Conservation (phyloP, 2,888 invertebrate genomes). For the Lycaena phlaeas region DNA sequence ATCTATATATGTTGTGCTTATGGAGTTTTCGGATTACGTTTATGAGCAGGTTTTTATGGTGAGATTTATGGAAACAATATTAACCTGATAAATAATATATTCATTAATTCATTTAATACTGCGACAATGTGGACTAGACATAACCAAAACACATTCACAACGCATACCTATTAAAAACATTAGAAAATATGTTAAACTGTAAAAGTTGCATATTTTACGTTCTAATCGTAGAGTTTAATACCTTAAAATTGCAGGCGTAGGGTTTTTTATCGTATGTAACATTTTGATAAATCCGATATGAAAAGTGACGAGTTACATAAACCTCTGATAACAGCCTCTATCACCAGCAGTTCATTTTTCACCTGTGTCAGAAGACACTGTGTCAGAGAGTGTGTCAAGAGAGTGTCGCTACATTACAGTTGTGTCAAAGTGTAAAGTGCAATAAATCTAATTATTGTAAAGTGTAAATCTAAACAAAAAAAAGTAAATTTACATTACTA, state of each 20-base stretch:
- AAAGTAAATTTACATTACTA: too few species aligned
- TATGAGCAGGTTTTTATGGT: too few species aligned
- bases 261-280: not conserved
- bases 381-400: conserved; percentile 9
- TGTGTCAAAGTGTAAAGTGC: not conserved
- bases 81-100: too few species aligned
- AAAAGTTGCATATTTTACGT: conserved; percentile 3
- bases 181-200: conserved; percentile 4
- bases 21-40: too few species aligned
- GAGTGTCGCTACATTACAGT: not conserved
- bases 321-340: conserved; percentile 11
- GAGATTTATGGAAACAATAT: too few species aligned
- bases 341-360: conserved; percentile 12
- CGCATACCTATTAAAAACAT: not conserved
- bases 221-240: not conserved
- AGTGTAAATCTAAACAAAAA: too few species aligned
- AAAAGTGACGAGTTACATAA: conserved; percentile 10
- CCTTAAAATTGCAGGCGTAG: not conserved
- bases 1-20: too few species aligned
- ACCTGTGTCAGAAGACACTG: conserved; percentile 11
- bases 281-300: not conserved
- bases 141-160: too few species aligned
- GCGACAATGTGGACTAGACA: too few species aligned
- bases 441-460: too few species aligned
- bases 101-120: too few species aligned